These are phyloP conservation scores for Otus sunia DNA, from an alignment of 2,113 vertebrate genomes.

Conservation along the genomic window DNA sequence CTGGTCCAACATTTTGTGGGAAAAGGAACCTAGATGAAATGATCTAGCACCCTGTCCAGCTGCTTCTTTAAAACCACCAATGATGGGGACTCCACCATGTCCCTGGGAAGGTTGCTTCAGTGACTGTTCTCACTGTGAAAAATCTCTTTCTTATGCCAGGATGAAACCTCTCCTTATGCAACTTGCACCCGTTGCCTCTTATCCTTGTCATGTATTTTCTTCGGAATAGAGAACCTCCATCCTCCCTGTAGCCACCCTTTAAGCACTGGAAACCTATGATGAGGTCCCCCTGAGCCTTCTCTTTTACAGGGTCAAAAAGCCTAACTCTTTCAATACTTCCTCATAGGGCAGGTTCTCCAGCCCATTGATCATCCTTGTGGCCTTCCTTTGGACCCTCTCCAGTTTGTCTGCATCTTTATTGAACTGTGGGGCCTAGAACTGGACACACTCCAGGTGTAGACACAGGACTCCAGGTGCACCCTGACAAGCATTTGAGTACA, in stretches of 20 bases:
- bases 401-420: background rate
- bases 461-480: background rate
- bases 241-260: background rate
- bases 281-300: background rate
- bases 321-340: background rate
- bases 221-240: background rate
- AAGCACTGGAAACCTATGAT: background rate
- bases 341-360: background rate
- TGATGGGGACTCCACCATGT: background rate
- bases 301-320: background rate
- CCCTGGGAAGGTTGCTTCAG: background rate
- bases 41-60: background rate
- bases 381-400: background rate
- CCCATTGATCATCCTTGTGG: background rate
- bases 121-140: background rate
- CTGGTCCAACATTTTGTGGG: background rate
- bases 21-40: background rate
- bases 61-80: background rate
- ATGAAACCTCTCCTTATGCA: background rate
- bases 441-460: too few species aligned
- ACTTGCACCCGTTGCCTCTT: background rate
- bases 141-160: background rate
- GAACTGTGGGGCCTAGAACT: background rate
- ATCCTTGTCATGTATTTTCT: background rate
- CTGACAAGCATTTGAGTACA: background rate